Percentiles rank a stretch among this genome's conserved stretches.
These are phyloP conservation scores for Cheilosia urbana DNA, from an alignment of 2,888 invertebrate species.

Conservation along the genomic window DNA sequence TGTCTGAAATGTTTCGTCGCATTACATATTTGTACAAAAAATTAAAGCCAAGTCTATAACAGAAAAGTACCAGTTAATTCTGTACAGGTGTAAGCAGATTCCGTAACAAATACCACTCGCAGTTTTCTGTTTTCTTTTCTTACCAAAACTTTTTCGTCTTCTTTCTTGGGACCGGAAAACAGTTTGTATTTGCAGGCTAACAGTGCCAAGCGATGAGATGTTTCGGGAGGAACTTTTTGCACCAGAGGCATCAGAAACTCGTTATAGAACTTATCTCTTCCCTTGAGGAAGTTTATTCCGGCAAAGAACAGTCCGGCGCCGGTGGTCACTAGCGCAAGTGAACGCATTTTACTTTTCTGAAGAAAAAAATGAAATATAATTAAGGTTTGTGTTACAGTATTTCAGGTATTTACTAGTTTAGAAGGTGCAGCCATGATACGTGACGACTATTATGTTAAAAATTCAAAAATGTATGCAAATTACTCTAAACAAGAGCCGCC, in stretches of 20 bases:
- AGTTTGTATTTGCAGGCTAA: constrained; percentile 90
- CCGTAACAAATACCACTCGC: neutral
- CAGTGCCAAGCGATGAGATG: constrained; percentile 92
- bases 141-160: constrained; percentile 76
- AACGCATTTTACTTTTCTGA: constrained; percentile 76
- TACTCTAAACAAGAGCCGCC: no score
- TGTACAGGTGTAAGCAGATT: no score
- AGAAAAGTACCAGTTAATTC: no score
- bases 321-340: constrained; percentile 73
- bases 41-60: no score
- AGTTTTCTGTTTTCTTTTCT: neutral
- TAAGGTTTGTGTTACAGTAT: no score
- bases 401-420: constrained; percentile 2
- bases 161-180: constrained; percentile 85
- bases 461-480: constrained; percentile 1
- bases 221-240: constrained; percentile 89
- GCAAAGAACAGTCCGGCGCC: constrained; percentile 77
- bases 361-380: neutral
- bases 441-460: no score
- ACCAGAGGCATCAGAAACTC: constrained; percentile 58
- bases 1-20: constrained; percentile 84
- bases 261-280: constrained; percentile 76
- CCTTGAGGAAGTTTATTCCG: constrained; percentile 75
- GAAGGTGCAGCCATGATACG: neutral
- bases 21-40: neutral